A percentile compares a stretch with the other conserved stretches of the same genome.
phyloP scores from a whole-genome alignment of 2,888 invertebrate genomes.

The Acleris holmiana region DNA sequence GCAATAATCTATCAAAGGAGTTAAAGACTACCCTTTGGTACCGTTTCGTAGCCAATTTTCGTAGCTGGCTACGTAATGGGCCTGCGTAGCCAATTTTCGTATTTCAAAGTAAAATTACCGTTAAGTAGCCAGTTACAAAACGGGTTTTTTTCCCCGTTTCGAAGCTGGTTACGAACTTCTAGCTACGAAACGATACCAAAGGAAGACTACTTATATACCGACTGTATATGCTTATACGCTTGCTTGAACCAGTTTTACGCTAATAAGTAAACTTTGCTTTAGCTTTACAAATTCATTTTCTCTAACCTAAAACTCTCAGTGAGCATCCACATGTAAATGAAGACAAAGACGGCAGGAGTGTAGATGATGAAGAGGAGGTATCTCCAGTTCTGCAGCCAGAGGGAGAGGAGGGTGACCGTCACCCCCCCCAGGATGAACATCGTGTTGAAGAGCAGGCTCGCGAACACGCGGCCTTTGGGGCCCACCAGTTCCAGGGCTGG shows the following conservation, averaged over 20 bases:
- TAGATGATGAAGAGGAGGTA: slow-evolving; percentile 75
- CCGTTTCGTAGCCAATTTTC: too few species aligned
- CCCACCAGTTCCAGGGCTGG: slow-evolving; percentile 76
- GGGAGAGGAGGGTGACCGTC: slow-evolving; percentile 70
- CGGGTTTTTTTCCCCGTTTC: too few species aligned
- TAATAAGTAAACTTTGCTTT: not conserved
- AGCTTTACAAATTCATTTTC: not conserved
- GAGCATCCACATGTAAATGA: slow-evolving; percentile 72
- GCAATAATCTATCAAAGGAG: too few species aligned
- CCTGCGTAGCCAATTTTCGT: too few species aligned
- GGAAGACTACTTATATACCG: too few species aligned
- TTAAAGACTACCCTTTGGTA: too few species aligned
- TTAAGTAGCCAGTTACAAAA: too few species aligned
- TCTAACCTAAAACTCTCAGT: slow-evolving; percentile 64
- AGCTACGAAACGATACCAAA: too few species aligned
- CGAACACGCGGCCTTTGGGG: slow-evolving; percentile 77
- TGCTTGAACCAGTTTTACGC: not conserved
- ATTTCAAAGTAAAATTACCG: too few species aligned
- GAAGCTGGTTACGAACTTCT: too few species aligned
- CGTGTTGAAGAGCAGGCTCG: slow-evolving; percentile 76
- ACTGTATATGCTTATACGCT: too few species aligned
- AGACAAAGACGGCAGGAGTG: slow-evolving; percentile 69
- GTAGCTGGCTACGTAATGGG: too few species aligned
- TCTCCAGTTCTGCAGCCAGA: slow-evolving; percentile 78
- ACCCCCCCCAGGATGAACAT: slow-evolving; percentile 80